Conservation (phyloP, 2,113 vertebrate genomes). For the Motacilla alba region DNA sequence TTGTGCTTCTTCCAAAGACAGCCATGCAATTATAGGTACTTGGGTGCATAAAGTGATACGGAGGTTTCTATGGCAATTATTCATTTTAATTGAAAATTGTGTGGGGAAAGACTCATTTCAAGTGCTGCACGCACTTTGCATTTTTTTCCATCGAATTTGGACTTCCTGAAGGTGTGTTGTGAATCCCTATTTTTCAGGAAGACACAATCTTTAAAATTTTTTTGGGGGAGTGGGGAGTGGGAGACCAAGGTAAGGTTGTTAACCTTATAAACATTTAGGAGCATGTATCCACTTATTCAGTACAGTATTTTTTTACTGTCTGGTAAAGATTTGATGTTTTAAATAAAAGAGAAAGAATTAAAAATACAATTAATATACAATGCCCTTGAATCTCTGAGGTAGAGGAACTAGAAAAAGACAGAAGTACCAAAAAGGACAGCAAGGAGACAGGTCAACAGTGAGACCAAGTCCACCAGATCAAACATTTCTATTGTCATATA, state of each 20-base stretch:
- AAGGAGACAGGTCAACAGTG: not conserved
- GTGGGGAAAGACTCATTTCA: not conserved
- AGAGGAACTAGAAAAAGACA: not conserved
- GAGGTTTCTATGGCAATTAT: slow-evolving; percentile 44
- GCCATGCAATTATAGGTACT: not conserved
- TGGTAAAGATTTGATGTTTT: not conserved
- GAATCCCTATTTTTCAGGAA: not conserved
- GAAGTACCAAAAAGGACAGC: not conserved
- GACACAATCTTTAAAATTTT: not conserved
- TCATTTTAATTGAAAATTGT: slow-evolving; percentile 51
- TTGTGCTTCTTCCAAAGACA: slow-evolving; percentile 3
- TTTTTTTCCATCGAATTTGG: slow-evolving; percentile 13
- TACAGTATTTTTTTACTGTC: not conserved
- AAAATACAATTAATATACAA: not conserved
- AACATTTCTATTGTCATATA: not conserved
- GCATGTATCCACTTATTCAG: not conserved
- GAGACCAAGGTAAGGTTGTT: not conserved
- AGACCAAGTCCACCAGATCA: not conserved
- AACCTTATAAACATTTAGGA: not conserved
- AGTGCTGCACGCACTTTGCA: not conserved
- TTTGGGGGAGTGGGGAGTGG: not conserved
- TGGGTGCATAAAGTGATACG: not conserved
- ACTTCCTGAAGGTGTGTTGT: not conserved
- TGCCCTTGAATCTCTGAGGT: not conserved
- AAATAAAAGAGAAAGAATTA: not conserved